Evolutionary conservation across 2,113 vertebrate species (phyloP).

Genomic region (Sterna hirundo): DNA sequence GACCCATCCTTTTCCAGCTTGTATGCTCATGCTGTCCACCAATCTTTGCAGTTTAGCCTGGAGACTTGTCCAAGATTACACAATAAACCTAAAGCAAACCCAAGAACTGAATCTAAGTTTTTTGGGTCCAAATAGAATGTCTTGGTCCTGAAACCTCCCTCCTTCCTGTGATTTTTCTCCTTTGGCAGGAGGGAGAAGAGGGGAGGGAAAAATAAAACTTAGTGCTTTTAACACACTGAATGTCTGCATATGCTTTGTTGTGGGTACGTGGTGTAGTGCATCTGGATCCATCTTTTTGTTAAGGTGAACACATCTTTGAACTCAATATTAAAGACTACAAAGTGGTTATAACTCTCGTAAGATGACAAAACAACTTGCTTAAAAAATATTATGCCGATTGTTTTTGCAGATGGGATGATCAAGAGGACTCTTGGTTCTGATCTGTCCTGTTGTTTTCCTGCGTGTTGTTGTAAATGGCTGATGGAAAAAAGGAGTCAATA

Average conservation of each 20-base stretch:
- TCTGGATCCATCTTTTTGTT: neutral
- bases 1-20: neutral
- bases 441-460: neutral
- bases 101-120: neutral
- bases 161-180: neutral
- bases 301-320: neutral
- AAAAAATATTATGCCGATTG: neutral
- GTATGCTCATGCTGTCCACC: neutral
- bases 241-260: neutral
- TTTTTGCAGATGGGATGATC: neutral
- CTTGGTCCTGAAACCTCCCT: neutral
- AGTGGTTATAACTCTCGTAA: neutral
- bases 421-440: neutral
- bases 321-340: neutral
- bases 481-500: neutral
- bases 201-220: neutral
- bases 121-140: neutral
- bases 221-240: neutral
- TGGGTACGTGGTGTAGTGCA: neutral
- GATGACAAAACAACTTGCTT: neutral
- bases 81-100: neutral
- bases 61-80: neutral
- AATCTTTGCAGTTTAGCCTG: neutral
- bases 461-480: neutral
- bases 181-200: rapidly evolving